Conservation (phyloP, 2,888 invertebrate species). For the Dromius quadrimaculatus region DNA sequence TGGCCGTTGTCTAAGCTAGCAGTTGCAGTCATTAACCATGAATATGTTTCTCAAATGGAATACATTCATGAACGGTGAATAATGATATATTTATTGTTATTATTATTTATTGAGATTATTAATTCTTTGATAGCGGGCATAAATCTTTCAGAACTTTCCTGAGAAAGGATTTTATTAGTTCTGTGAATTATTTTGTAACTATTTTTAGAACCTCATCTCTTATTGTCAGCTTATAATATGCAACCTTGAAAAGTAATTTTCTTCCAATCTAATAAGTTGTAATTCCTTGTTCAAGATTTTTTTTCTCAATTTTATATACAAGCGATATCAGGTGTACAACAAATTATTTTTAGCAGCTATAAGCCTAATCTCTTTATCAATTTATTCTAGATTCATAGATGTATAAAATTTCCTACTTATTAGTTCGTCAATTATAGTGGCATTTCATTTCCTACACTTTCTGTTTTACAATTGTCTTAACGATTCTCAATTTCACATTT, state of each 20-base stretch:
- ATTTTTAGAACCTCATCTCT: neutral
- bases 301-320: too few relatives aligned
- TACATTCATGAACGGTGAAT: constrained; percentile 10
- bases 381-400: too few relatives aligned
- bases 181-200: constrained; percentile 11
- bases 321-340: too few relatives aligned
- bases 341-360: too few relatives aligned
- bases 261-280: too few relatives aligned
- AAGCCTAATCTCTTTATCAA: too few relatives aligned
- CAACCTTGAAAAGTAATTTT: too few relatives aligned
- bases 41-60: constrained; percentile 13
- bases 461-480: constrained; percentile 10
- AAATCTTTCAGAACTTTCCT: neutral
- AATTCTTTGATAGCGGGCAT: constrained; percentile 23
- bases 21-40: neutral
- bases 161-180: constrained; percentile 10
- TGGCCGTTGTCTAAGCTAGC: constrained; percentile 12
- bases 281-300: too few relatives aligned
- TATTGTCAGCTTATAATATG: constrained; percentile 3
- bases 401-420: too few relatives aligned
- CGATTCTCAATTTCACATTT: constrained; percentile 6
- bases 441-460: too few relatives aligned
- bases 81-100: constrained; percentile 31
- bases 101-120: constrained; percentile 18
- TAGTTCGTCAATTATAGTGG: too few relatives aligned